Base-by-base conservation (phyloP, 2,888 invertebrate species). In the Xestobium rufovillosum region DNA sequence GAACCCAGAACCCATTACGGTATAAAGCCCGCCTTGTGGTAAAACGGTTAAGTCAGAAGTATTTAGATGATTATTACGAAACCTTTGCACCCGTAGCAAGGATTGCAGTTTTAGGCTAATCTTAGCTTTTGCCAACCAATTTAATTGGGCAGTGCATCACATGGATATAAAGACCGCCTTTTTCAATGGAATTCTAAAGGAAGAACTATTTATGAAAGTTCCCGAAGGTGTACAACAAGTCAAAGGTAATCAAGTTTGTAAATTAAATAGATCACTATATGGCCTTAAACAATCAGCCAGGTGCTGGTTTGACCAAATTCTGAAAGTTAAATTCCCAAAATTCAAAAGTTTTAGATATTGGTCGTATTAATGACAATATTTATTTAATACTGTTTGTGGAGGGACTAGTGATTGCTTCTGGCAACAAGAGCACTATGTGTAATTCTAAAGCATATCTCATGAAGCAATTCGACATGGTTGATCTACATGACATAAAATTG, bases 271-370 rank as follows among this genome's bases (percentile, higher is more conserved):
- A 36, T 19, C 40, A 3, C 23, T 45, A 3, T 42, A 43, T 29
- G 45, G 42, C 2, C 11, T 45, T 12, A 42, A 45, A 14, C 45
- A 45, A 34, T 26, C 45, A 6, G 31, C 42, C 2, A 27, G 42
- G 23, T 39, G 36, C 16, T 42, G 44, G 39, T 41, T 14, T n/a
- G n/a, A n/a, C n/a, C n/a, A n/a, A n/a, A n/a, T n/a, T n/a, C n/a
- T n/a, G n/a, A n/a, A n/a, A n/a, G n/a, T n/a, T n/a, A 12, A 13
- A 8, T 31, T 28, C 10, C 32, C 35, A 13, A 3, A 12, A 30
- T 15, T 34, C 38, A 16, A 38, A 41, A 31, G 9, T 17, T 19
- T 11, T 23, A 16, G 26, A 29, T 14, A n/a, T n/a, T 4, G 35
- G 29, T 1, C 12, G 19, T 14, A 17, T 31, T 26, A 3, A 26